Evolutionary conservation across 35 echinoderm and acorn worm species (phyloP), one percentile per base, ranked within the genome.

Genomic region (Apostichopus japonicus): DNA sequence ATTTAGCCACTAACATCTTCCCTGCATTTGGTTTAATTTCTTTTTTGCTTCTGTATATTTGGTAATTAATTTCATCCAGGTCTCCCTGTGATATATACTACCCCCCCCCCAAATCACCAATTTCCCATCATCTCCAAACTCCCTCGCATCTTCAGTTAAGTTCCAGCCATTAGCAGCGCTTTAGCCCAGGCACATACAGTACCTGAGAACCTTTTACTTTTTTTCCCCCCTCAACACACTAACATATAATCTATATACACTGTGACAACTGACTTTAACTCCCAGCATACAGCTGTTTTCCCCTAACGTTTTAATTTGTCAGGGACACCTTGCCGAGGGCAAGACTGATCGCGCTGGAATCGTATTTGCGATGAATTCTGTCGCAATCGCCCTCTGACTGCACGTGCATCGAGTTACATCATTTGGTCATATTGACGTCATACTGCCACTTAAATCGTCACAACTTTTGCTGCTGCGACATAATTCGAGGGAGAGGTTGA

Each of bases 221-320:
- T 19, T 67, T 67, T 15, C n/a, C 33, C 19, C 63, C 63, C 0
- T 19, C 9, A 11, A 67, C 19, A 67, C 2, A 0, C 63, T 67
- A 19, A 67, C 8, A 15, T 67, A 11, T 67, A 19, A 4, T 67
- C 11, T 67, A 19, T 67, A 67, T 67, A 83, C 51, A 83, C 33
- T 83, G 33, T 83, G 17, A 54, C 54, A 55, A 44, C 54, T 83
- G 79, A 33, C 79, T 83, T 54, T 17, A 54, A n/a, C 79, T 5
- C 51, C 54, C 79, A 54, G 79, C 6, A 67, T 83, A 55, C 79
- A 53, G 44, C 79, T 54, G 54, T 83, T 54, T n/a, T 52, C 16
- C 79, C 44, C 52, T 19, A 83, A 83, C 51, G 54, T 83, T 83
- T 83, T 83, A 83, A 83, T 83, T 83, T 83, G 79, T 83, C 79